Evolutionary conservation across 2,888 invertebrate species (phyloP).

Genomic region (Eumacrocentrus americanus): DNA sequence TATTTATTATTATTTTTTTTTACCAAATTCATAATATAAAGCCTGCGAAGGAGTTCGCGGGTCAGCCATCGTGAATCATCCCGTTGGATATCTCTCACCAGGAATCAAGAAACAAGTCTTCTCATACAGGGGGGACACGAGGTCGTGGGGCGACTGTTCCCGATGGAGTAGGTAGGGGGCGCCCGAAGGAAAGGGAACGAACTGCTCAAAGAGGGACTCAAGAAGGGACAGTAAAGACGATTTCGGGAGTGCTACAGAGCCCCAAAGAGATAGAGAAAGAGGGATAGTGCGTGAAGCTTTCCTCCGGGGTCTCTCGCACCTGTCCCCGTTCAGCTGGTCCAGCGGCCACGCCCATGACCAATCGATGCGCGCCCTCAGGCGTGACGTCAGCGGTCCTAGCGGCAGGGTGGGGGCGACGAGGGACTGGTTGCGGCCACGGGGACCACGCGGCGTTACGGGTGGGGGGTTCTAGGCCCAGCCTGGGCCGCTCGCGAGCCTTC

Average conservation of each 20-base stretch:
- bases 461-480: slow-evolving; percentile 26
- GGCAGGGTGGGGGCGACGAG: slow-evolving; percentile 22
- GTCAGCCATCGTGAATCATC: too few species aligned
- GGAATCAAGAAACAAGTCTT: too few species aligned
- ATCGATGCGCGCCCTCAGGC: slow-evolving; percentile 42
- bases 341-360: slow-evolving; percentile 56
- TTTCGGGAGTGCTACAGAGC: too few species aligned
- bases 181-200: too few species aligned
- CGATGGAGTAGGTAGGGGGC: too few species aligned
- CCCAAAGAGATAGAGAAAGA: neutral
- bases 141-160: too few species aligned
- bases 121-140: too few species aligned
- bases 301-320: slow-evolving; percentile 42
- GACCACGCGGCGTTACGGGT: slow-evolving; percentile 22
- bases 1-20: too few species aligned
- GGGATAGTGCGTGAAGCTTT: slow-evolving; percentile 13
- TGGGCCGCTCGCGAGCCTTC: slow-evolving; percentile 25
- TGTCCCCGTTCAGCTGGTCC: slow-evolving; percentile 52
- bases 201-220: neutral
- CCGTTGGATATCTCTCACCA: too few species aligned
- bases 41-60: too few species aligned
- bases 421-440: slow-evolving; percentile 13
- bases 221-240: slow-evolving; percentile 6
- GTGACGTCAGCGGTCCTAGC: slow-evolving; percentile 55
- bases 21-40: too few species aligned